Evolutionary conservation across 2,113 vertebrate species (phyloP).

Genomic region (Odontesthes bonariensis): DNA sequence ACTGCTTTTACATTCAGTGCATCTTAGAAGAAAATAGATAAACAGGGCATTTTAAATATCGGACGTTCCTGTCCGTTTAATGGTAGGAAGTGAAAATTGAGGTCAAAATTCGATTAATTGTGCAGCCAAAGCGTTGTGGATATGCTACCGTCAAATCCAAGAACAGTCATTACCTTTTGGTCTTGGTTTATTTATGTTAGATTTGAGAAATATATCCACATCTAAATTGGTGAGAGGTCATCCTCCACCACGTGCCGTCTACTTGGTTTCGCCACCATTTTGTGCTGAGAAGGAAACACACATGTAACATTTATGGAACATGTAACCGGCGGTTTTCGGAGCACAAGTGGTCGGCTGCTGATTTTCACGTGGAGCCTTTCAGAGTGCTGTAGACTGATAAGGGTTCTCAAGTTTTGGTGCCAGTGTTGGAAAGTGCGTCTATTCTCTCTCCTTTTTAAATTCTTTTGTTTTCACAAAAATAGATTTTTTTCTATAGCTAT

Average conservation of each 20-base stretch:
- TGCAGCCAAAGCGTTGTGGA: no score
- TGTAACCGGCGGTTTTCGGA: constrained; percentile 13
- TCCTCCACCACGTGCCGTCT: not conserved
- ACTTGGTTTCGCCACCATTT: constrained; percentile 14
- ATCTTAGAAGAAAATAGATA: no score
- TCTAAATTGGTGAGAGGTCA: not conserved
- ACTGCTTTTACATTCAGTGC: no score
- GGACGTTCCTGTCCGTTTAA: no score
- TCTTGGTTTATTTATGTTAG: not conserved
- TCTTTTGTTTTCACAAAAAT: no score
- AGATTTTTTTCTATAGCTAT: no score
- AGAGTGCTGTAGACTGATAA: constrained; percentile 7
- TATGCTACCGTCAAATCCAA: not conserved
- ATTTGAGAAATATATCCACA: not conserved
- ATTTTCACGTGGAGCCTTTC: not conserved
- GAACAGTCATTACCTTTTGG: constrained; percentile 5
- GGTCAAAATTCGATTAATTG: no score
- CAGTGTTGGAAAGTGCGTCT: not conserved
- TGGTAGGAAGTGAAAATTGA: no score
- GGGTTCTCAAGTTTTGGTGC: constrained; percentile 15
- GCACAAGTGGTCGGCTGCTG: constrained; percentile 14
- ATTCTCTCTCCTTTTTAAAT: no score
- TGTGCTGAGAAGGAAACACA: constrained; percentile 4
- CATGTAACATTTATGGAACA: not conserved
- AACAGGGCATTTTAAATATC: no score